Evolutionary conservation across 2,113 vertebrate species (phyloP).

Genomic region (Chunga burmeisteri): DNA sequence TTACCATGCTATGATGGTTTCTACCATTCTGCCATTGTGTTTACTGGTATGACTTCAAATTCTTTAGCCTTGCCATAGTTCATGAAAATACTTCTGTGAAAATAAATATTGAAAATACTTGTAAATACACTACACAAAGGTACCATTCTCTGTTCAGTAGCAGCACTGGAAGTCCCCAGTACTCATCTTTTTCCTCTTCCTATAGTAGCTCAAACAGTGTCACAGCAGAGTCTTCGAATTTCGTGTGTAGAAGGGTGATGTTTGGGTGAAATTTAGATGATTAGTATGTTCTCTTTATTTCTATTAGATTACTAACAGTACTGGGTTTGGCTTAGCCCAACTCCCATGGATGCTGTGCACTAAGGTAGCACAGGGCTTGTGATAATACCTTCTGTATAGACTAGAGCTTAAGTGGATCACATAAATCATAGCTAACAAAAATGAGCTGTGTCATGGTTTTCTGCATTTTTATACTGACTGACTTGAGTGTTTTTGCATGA

Average conservation of each 20-base stretch:
- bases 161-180: not conserved
- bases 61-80: not conserved
- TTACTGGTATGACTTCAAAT: not conserved
- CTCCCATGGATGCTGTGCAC: not conserved
- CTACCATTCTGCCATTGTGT: not conserved
- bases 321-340: not conserved
- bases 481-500: not conserved
- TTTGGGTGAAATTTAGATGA: not conserved
- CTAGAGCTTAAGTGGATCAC: not conserved
- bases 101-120: not conserved
- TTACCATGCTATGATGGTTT: not conserved
- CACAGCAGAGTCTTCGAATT: not conserved
- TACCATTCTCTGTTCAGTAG: not conserved
- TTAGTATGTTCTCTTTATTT: not conserved
- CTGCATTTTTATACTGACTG: not conserved
- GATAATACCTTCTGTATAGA: not conserved
- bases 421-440: not conserved
- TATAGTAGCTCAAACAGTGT: not conserved
- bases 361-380: not conserved
- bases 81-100: not conserved
- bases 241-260: not conserved
- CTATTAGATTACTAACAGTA: not conserved
- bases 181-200: not conserved
- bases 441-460: not conserved
- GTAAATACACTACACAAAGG: not conserved